Conservation (phyloP, 2,113 vertebrate genomes). For the Chinchilla lanigera region DNA sequence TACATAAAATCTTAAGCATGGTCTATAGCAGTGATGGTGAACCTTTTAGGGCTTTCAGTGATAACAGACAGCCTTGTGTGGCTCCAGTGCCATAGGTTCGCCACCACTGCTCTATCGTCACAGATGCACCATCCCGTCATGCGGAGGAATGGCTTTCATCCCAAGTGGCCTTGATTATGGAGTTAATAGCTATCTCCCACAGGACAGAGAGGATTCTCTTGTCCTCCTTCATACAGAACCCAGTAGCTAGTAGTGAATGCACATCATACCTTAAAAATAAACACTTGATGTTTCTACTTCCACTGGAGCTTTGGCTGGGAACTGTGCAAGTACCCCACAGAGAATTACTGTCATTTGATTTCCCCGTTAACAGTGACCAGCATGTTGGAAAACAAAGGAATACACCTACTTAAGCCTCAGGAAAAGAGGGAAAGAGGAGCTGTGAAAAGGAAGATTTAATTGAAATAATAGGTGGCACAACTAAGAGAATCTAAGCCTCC, state of each 20-base stretch:
- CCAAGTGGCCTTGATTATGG: not conserved
- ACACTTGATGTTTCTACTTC: not conserved
- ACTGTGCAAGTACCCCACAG: not conserved
- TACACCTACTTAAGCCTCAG: not conserved
- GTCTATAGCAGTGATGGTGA: not conserved
- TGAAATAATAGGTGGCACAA: conserved; percentile 23
- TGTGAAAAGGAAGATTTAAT: conserved; percentile 55
- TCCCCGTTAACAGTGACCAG: conserved; percentile 8
- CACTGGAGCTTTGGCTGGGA: not conserved
- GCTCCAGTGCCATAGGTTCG: not conserved
- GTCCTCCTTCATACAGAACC: not conserved
- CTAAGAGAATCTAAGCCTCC: not conserved
- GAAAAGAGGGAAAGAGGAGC: not conserved
- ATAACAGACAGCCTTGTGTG: not conserved
- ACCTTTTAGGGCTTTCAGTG: not conserved
- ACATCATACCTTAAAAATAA: not conserved
- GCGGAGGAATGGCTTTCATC: not conserved
- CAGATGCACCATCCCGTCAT: not conserved
- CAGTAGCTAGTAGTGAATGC: not conserved
- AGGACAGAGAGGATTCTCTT: not conserved
- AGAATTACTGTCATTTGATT: conserved; percentile 18
- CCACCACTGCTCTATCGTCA: not conserved
- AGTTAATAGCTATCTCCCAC: not conserved
- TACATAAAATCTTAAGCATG: not conserved
- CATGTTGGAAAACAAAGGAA: not conserved